phyloP scores from a whole-genome alignment of 2,113 vertebrate species.

The Pollachius pollachius region DNA sequence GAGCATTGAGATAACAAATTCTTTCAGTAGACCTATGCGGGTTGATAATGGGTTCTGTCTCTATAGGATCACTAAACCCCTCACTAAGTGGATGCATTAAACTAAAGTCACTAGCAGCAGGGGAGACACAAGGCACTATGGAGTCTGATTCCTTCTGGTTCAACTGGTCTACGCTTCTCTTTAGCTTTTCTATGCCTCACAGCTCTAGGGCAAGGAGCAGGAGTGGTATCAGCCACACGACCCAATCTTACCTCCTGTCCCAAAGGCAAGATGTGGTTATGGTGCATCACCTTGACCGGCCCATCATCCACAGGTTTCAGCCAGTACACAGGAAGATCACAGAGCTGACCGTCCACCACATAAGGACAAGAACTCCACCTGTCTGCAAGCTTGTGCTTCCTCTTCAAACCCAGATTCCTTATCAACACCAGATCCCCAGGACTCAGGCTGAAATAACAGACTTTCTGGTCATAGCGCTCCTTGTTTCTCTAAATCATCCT shows the following conservation, averaged over 20 bases:
- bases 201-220: not conserved
- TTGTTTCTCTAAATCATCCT: constrained; percentile 27
- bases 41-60: no score
- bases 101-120: no score
- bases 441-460: not conserved
- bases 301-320: not conserved
- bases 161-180: no score
- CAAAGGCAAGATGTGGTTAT: not conserved
- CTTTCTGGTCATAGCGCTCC: constrained; percentile 15
- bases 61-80: no score
- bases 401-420: constrained; percentile 1
- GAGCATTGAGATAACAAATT: no score
- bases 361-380: constrained; percentile 11
- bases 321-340: not conserved
- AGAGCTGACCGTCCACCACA: not conserved
- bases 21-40: no score
- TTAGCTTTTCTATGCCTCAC: no score
- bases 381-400: constrained; percentile 11
- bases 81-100: no score
- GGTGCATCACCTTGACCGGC: not conserved
- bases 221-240: not conserved
- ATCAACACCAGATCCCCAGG: constrained; percentile 23
- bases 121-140: no score
- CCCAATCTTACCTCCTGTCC: not conserved
- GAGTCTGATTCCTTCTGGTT: no score